Base-by-base conservation (phyloP, 2,797 vertebrate genomes). In the Poecile montanus region DNA sequence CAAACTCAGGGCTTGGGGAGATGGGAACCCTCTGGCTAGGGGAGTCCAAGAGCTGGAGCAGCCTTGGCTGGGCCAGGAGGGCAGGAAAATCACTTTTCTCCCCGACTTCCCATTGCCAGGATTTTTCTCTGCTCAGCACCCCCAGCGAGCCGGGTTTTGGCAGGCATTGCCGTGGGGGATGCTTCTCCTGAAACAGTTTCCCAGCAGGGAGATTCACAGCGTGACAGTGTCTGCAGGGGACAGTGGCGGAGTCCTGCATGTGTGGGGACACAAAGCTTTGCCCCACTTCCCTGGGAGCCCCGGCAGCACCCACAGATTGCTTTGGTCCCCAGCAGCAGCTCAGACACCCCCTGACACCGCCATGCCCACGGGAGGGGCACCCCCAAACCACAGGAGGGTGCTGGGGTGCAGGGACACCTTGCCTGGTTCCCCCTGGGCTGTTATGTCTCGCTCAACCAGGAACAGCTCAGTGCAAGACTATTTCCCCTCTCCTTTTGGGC, bases 401-500 rank as follows among this genome's bases (percentile, higher is more conserved):
- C 54, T 8, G 6, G 68, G 90, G n/a, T 5, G 8, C 2, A 3
- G 73, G 92, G 86, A 79, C 90, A 91, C 93, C 88, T 89, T 87
- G 50, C 67, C 53, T 78, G 54, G 32, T 11, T 38, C 25, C 25
- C 54, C 54, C 57, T 0, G 0, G 73, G 83, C 88, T 92, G 85
- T 89, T 85, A 7, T 84, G 93, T 94, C 91, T 94, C 45, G 1
- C 54, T 83, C 1, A 0, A 95, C 45, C 78, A 76, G 85, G 65
- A 92, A 88, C 81, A 71, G 53, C 91, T 93, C 65, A 54, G 85
- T 54, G 54, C 75, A 51, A 85, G 75, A 85, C 85, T 67, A 93
- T 94, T 94, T 94, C 91, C 92, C 65, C 44, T 91, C 78, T 95
- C 50, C 60, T 94, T 92, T 77, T 81, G 91, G 81, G 77, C 51